phyloP scores from a whole-genome alignment of 1,140 invertebrate species.

The Samia ricini region DNA sequence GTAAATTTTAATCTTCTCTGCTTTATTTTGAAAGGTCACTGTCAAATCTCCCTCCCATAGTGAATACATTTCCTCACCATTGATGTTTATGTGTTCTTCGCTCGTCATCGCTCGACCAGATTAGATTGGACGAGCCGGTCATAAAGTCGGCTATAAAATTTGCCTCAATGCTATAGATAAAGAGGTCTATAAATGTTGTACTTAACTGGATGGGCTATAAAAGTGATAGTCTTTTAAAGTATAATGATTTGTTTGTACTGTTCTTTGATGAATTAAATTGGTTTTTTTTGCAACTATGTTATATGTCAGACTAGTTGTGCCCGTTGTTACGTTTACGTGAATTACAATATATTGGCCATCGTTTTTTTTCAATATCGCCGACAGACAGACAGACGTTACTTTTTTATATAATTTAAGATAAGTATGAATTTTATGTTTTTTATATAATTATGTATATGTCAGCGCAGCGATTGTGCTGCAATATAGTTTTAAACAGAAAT shows the following conservation, averaged over 20 bases:
- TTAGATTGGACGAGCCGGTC: constrained; percentile 6
- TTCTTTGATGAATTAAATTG: neutral
- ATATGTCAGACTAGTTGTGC: no score
- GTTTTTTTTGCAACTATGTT: neutral
- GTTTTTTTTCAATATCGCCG: no score
- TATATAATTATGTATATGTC: no score
- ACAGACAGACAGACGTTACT: no score
- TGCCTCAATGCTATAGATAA: constrained; percentile 2
- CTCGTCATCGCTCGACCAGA: constrained; percentile 4
- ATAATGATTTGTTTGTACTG: neutral
- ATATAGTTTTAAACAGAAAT: no score
- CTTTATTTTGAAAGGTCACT: neutral
- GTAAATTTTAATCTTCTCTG: no score
- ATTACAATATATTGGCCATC: no score
- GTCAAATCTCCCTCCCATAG: neutral
- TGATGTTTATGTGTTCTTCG: neutral
- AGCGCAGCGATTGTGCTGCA: no score
- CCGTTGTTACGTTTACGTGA: no score
- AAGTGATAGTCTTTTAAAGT: neutral
- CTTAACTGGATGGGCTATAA: constrained; percentile 4
- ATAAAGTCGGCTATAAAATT: neutral
- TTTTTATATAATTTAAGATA: no score
- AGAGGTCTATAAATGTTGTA: constrained; percentile 5
- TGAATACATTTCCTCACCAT: neutral
- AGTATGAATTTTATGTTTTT: no score